Percentiles rank a stretch among this genome's conserved stretches.
phyloP scores from a whole-genome alignment of 1,140 invertebrate species.

The Notospermus geniculatus region DNA sequence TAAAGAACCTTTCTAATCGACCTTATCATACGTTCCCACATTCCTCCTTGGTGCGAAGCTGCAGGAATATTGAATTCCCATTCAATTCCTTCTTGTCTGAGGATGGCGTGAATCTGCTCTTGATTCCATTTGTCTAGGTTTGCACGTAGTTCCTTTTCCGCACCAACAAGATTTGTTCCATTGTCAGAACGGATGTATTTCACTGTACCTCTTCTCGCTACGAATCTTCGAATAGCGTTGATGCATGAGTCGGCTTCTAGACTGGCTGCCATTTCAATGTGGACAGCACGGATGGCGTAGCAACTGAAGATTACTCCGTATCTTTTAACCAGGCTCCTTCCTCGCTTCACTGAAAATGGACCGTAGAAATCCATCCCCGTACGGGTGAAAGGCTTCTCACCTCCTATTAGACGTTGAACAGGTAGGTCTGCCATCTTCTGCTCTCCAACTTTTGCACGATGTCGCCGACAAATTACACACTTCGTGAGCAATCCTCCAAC shows the following conservation, averaged over 20 bases:
- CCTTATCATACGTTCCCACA: too few species aligned
- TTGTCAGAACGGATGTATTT: constrained; percentile 45
- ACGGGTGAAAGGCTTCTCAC: constrained; percentile 1
- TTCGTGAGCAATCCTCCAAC: too few species aligned
- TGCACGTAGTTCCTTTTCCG: constrained; percentile 11
- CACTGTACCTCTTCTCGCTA: constrained; percentile 40
- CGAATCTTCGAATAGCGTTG: constrained; percentile 44
- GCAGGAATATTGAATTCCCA: neutral
- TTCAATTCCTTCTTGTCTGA: neutral
- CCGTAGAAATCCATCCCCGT: neutral
- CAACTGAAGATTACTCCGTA: constrained; percentile 13
- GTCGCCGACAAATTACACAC: too few species aligned
- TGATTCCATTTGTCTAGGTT: neutral
- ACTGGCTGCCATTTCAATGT: constrained; percentile 42
- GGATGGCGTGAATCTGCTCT: neutral
- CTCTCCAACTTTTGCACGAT: too few species aligned
- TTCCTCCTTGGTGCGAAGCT: constrained; percentile 3
- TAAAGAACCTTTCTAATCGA: neutral
- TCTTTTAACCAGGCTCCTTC: neutral
- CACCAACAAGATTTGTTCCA: constrained; percentile 50
- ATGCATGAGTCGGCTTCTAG: constrained; percentile 49
- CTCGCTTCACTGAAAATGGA: constrained; percentile 6
- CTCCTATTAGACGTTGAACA: neutral
- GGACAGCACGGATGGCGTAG: constrained; percentile 15
- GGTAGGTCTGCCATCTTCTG: too few species aligned